Evolutionary conservation across 2,113 vertebrate genomes (phyloP).

Genomic region (Chlorodrepanis virens): DNA sequence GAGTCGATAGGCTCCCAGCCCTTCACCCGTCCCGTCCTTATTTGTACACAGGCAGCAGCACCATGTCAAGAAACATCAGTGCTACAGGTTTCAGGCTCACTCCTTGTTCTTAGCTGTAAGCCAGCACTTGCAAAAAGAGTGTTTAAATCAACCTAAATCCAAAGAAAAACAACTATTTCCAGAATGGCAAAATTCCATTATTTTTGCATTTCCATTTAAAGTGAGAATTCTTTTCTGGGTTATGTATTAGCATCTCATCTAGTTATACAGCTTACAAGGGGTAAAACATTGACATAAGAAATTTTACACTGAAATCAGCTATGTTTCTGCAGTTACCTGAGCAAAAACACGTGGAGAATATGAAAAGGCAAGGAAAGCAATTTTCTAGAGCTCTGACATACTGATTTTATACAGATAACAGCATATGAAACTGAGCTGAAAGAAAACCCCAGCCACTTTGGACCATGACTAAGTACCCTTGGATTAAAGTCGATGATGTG

Average conservation of each 20-base stretch:
- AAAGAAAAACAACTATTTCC: background rate
- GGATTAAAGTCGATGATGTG: accelerated
- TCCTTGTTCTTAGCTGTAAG: background rate
- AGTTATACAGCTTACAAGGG: background rate
- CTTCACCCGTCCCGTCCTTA: accelerated
- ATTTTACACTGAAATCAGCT: background rate
- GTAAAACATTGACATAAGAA: background rate
- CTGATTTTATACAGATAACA: background rate
- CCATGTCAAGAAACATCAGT: background rate
- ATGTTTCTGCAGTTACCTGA: background rate
- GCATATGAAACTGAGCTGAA: background rate
- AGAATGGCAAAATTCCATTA: background rate
- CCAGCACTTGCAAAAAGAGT: background rate
- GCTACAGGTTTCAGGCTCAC: background rate
- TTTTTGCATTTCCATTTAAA: background rate
- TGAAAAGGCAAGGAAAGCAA: background rate
- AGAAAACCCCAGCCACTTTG: background rate
- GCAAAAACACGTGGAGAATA: background rate
- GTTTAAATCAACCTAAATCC: background rate
- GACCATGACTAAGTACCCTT: background rate
- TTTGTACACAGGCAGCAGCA: background rate
- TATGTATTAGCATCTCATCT: background rate
- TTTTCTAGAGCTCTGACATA: background rate
- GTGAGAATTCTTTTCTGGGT: background rate
- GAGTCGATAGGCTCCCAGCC: accelerated